Percentiles rank a stretch among this genome's conserved stretches.
Conservation (phyloP, 1,140 invertebrate genomes). For the Conus betulinus region DNA sequence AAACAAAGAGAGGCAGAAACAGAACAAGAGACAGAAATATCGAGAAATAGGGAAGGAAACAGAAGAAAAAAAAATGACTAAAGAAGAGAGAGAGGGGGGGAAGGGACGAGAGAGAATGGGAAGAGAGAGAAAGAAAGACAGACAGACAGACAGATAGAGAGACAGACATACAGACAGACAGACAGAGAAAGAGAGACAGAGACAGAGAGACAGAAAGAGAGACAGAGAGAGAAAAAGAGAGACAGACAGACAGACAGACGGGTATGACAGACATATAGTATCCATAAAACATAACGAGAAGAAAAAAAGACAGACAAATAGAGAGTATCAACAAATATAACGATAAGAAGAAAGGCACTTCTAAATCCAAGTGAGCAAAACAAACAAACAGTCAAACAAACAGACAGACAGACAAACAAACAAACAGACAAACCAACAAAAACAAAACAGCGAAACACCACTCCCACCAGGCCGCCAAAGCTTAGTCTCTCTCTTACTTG, state of each 20-base stretch:
- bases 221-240: background rate
- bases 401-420: too few relatives aligned
- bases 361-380: too few relatives aligned
- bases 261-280: background rate
- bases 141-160: background rate
- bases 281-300: too few relatives aligned
- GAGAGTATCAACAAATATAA: too few relatives aligned
- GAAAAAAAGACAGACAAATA: too few relatives aligned
- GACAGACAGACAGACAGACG: background rate
- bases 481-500: slow-evolving; percentile 84
- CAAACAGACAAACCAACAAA: too few relatives aligned
- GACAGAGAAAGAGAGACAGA: background rate
- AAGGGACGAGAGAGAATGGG: background rate
- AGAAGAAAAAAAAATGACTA: background rate
- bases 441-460: too few relatives aligned
- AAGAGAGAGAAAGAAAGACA: background rate
- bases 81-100: too few relatives aligned
- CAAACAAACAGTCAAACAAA: too few relatives aligned
- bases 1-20: background rate
- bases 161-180: background rate
- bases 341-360: too few relatives aligned
- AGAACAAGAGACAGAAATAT: background rate
- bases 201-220: too few relatives aligned
- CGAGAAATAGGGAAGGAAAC: background rate
- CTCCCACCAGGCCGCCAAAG: too few relatives aligned